Base-by-base conservation (phyloP, 2,113 vertebrate species). In the Columba livia region DNA sequence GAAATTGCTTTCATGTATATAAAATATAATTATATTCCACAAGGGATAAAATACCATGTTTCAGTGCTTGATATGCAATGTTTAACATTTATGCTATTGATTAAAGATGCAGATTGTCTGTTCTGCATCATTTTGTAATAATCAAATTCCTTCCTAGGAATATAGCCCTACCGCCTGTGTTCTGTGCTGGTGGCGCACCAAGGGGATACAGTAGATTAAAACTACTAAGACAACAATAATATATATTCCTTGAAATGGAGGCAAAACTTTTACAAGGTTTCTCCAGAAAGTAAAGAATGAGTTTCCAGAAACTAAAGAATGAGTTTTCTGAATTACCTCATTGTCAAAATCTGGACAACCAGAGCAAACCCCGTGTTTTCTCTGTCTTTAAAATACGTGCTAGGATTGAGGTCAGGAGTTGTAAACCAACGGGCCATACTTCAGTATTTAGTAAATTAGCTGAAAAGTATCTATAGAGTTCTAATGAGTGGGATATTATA, bases 11-110 rank as follows among this genome's bases (percentile, higher is more conserved):
- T 86, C 69, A 67, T 47, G 11, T 92, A 77, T 88, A 86, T 71
- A 56, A 94, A 93, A 50, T 69, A 66, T 83, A 58, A 90, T 92
- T 90, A 50, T n/a, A 5, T 48, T 67, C 72, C 69, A 48, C 60
- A 29, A 90, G 85, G 88, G 75, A 94, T 25, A 40, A 77, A 94
- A 88, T 29, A 58, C 79, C 26, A 12, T 50, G 86, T 95, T 84
- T 93, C 82, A 80, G 0, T 53, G 29, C 67, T 83, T 4, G 2
- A 13, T 17, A 47, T 31, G 60, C 64, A 26, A 78, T 72, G 58
- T 85, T 85, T 85, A 86, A 47, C 77, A 58, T 93, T 84, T 73
- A 90, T 88, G 82, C 60, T 88, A 77, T 91, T 85, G 79, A 93
- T 96, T 83, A 88, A 95, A 90, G 88, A 88, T 80, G 77, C 50